These are phyloP conservation scores for Quadriops clusia DNA, from an alignment of 2,888 invertebrate species.

Conservation along the genomic window DNA sequence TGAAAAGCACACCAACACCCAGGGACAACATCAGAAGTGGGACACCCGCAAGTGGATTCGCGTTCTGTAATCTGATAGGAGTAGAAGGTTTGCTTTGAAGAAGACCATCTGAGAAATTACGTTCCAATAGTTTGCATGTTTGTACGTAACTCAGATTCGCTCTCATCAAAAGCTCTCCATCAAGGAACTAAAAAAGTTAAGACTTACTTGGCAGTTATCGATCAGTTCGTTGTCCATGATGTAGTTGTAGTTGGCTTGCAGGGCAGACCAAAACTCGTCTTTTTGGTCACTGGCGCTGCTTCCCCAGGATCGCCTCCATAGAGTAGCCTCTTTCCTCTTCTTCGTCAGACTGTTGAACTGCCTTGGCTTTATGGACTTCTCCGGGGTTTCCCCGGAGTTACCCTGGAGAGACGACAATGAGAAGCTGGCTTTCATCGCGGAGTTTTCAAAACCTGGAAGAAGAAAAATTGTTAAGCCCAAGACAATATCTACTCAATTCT, in stretches of 20 bases:
- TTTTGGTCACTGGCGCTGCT: constrained; percentile 59
- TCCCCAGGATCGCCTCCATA: constrained; percentile 66
- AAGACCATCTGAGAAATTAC: too few species aligned
- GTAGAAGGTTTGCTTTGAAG: too few species aligned
- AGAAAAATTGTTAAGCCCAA: constrained; percentile 6
- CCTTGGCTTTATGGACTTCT: constrained; percentile 48
- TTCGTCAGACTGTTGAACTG: constrained; percentile 77
- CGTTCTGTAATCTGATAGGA: too few species aligned
- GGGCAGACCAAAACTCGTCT: constrained; percentile 86
- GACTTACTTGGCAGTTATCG: constrained; percentile 61
- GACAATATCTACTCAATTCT: too few species aligned
- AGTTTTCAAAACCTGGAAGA: constrained; percentile 53
- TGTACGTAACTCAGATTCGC: too few species aligned
- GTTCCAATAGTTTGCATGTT: too few species aligned
- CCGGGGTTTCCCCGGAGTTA: constrained; percentile 39
- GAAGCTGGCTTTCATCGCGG: constrained; percentile 64
- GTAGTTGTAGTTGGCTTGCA: constrained; percentile 85
- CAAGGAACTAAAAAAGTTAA: constrained; percentile 1
- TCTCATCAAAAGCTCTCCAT: too few species aligned
- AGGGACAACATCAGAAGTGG: too few species aligned
- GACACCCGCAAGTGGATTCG: too few species aligned
- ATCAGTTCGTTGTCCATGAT: constrained; percentile 92
- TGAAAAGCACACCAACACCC: too few species aligned
- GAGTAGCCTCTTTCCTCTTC: constrained; percentile 43
- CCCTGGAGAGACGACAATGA: constrained; percentile 71